Evolutionary conservation across 2,888 invertebrate genomes (phyloP).

Genomic region (Onthophagus sagittarius): DNA sequence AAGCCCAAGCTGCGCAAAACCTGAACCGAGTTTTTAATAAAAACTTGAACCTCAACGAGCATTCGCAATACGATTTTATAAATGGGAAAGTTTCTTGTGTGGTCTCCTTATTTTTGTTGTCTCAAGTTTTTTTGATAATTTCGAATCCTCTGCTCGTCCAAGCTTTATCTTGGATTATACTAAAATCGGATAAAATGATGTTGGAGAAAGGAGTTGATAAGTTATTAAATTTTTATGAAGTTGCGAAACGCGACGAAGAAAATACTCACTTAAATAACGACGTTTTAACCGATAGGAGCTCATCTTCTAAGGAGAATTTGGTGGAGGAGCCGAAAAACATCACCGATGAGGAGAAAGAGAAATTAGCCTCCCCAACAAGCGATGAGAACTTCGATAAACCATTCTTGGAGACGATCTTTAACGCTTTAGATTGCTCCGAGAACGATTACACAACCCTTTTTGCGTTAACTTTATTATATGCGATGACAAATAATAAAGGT

Average conservation of each 20-base stretch:
- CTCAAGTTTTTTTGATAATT: slow-evolving; percentile 93
- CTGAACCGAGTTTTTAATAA: slow-evolving; percentile 61
- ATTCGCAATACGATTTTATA: slow-evolving; percentile 40
- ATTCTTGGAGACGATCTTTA: slow-evolving; percentile 85
- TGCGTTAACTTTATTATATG: slow-evolving; percentile 86
- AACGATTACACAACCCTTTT: slow-evolving; percentile 94
- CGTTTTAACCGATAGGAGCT: slow-evolving; percentile 35
- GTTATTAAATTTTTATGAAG: slow-evolving; percentile 43
- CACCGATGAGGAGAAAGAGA: slow-evolving; percentile 90
- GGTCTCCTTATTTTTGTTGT: slow-evolving; percentile 84
- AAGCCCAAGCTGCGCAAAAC: slow-evolving; percentile 62
- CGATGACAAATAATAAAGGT: slow-evolving; percentile 93
- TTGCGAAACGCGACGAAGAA: slow-evolving; percentile 31
- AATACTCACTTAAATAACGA: slow-evolving; percentile 27
- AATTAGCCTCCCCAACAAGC: slow-evolving; percentile 36
- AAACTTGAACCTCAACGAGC: slow-evolving; percentile 53
- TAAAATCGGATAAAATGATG: slow-evolving; percentile 67
- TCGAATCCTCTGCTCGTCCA: slow-evolving; percentile 88
- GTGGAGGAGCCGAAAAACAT: slow-evolving; percentile 66
- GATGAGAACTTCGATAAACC: slow-evolving; percentile 61
- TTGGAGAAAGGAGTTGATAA: slow-evolving; percentile 45
- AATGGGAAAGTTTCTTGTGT: slow-evolving; percentile 75
- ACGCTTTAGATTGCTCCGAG: slow-evolving; percentile 82
- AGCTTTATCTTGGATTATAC: slow-evolving; percentile 83
- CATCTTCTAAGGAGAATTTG: slow-evolving; percentile 39